Evolutionary conservation across 1,140 invertebrate genomes (phyloP).

Genomic region (Apolygus lucorum): DNA sequence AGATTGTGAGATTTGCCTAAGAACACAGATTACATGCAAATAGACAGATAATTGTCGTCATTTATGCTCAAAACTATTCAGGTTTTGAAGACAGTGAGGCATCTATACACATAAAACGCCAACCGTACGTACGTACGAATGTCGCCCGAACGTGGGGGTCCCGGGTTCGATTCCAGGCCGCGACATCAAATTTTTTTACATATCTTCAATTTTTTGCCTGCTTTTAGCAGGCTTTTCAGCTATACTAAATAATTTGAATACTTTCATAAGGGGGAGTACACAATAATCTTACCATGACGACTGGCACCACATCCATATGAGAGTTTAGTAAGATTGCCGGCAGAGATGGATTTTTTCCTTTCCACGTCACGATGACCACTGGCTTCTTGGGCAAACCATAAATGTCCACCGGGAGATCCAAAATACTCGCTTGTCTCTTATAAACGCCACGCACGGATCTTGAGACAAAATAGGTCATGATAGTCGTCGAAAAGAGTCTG

Average conservation of each 20-base stretch:
- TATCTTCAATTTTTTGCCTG: too few species aligned
- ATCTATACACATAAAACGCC: too few species aligned
- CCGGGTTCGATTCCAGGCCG: neutral
- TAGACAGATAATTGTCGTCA: too few species aligned
- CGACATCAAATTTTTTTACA: too few species aligned
- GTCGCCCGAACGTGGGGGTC: neutral
- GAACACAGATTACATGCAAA: too few species aligned
- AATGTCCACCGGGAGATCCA: constrained; percentile 54
- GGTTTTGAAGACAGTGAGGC: too few species aligned
- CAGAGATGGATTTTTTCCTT: constrained; percentile 57
- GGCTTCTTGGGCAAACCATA: constrained; percentile 56
- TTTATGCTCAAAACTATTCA: too few species aligned
- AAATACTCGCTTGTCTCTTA: constrained; percentile 51
- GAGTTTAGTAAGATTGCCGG: constrained; percentile 77
- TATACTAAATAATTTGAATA: too few species aligned
- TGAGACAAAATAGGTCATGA: neutral
- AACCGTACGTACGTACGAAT: neutral
- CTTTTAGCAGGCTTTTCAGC: too few species aligned
- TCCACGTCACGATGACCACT: constrained; percentile 72
- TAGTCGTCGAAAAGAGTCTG: neutral
- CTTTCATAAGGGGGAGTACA: neutral
- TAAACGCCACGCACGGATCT: constrained; percentile 57
- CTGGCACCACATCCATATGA: constrained; percentile 92
- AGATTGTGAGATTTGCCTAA: too few species aligned
- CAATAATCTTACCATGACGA: constrained; percentile 54